Evolutionary conservation across 1,140 invertebrate genomes (phyloP), one percentile per base, ranked within the genome.

Genomic region (Tetraneura akinire): DNA sequence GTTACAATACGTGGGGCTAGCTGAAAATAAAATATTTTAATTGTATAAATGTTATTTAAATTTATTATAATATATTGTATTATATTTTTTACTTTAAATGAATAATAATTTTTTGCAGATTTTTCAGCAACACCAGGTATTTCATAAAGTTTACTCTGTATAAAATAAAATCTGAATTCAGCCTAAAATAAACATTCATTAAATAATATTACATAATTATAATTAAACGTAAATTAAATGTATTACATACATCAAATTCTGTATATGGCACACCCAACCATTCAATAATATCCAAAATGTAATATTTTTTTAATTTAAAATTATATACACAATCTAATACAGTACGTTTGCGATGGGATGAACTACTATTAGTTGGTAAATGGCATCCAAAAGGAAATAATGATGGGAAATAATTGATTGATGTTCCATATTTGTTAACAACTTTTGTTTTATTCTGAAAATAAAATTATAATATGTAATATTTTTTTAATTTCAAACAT

Each of bases 301-400:
- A 96, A 84, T 92, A 92, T 0, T 87, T 90, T 80, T 91, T 89
- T 49, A 86, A 84, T 1, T 86, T 82, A 82, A 90, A 88, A 83
- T 88, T 86, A 86, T 90, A 95, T 51, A 97, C 89, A 84, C 94
- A 94, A 85, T 97, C 95, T 6, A 97, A 83, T 64, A 96, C 89
- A n/a, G 88, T 88, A 80, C 85, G 87, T 29, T 78, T 78, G 11
- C 74, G 51, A 62, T 78, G 74, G 23, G 74, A 62, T 60, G 74
- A 21, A 62, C 42, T n/a, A 2, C 60, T 60, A 57, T 14, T 57
- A 4, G 8, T 37, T 47, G 62, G 29, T 45, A 29, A 6, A 49
- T 73, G 51, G 14, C 86, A 89, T 16, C 94, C 93, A 80, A 94
- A 94, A n/a, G 96, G 95, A 80, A 98, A 85, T 8, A 85, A 83